Evolutionary conservation across 2,888 invertebrate species (phyloP), one percentile per base, ranked within the genome.

Genomic region (Julus scanicus): DNA sequence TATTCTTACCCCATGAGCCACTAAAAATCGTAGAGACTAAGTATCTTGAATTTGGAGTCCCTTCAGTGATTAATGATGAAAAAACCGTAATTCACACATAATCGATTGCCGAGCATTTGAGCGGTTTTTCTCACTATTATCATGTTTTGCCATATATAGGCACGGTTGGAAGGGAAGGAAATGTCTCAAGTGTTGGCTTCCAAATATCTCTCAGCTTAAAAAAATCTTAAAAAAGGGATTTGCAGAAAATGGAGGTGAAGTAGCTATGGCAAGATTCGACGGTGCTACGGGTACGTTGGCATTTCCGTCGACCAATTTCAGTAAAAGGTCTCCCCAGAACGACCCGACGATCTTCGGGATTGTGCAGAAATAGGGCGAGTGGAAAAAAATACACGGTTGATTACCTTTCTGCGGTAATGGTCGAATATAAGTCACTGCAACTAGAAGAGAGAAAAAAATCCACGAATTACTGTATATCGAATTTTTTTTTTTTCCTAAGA

Each of bases 221-320:
- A 57, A 44, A 44, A 5, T 6, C n/a, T 15, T n/a, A n/a, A n/a
- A 57, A 57, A 17, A 57, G 57, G 57, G 57, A 57, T 57, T 57
- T 57, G 17, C 57, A n/a, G 57, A 57, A 57, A 57, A 57, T n/a
- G 57, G 57, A 57, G 57, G 17, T 57, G 57, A 15, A 15, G 57
- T n/a, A n/a, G n/a, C n/a, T n/a, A n/a, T n/a, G n/a, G n/a, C n/a
- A n/a, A 44, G 44, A 44, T 44, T 44, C 44, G 44, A 44, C 3
- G 44, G 44, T 44, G 44, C 44, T 44, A 44, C 44, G 3, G n/a
- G 57, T n/a, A 17, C 17, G n/a, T n/a, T 57, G 57, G n/a, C 57
- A 57, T 57, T 57, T 57, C 4, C n/a, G 17, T 57, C 17, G 57
- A 40, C 40, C 84, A 84, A 84, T 84, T 84, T 84, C 84, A 84